A percentile compares a stretch with the other conserved stretches of the same genome.
phyloP scores from a whole-genome alignment of 1,140 invertebrate genomes.

The Diorhabda elongata region DNA sequence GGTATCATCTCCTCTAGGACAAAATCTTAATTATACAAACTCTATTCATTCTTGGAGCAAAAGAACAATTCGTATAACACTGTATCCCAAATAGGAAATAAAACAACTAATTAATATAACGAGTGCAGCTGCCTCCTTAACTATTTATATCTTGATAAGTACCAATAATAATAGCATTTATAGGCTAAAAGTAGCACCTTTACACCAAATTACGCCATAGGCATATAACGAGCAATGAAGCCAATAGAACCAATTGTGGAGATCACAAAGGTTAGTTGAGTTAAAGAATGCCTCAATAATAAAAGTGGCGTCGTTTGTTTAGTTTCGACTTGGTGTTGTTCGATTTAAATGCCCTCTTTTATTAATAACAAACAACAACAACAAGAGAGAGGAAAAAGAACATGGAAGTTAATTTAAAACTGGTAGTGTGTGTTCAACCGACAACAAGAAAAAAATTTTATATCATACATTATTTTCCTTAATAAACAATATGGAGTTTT shows the following conservation, averaged over 20 bases:
- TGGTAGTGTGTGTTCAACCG: no score
- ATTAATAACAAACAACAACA: background rate
- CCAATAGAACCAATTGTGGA: conserved; percentile 10
- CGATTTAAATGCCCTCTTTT: conserved; percentile 2
- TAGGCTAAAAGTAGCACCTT: conserved; percentile 9
- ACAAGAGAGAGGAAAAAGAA: background rate
- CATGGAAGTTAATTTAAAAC: background rate
- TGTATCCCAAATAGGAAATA: background rate
- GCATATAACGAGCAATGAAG: conserved; percentile 6
- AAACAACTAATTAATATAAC: background rate
- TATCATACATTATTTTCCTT: no score
- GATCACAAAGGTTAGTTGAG: conserved; percentile 11
- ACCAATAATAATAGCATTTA: conserved; percentile 1
- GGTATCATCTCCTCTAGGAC: no score
- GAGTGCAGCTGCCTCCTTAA: conserved; percentile 1
- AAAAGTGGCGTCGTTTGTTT: conserved; percentile 6
- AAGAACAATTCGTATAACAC: background rate
- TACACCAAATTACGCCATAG: conserved; percentile 9
- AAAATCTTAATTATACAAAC: no score
- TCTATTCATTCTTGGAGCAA: no score
- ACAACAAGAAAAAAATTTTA: no score
- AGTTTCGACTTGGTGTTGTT: background rate
- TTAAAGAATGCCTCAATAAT: conserved; percentile 11
- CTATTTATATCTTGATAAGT: background rate
- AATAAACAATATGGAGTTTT: no score